Evolutionary conservation across 2,113 vertebrate species (phyloP).

Genomic region (Catharus fuscescens): DNA sequence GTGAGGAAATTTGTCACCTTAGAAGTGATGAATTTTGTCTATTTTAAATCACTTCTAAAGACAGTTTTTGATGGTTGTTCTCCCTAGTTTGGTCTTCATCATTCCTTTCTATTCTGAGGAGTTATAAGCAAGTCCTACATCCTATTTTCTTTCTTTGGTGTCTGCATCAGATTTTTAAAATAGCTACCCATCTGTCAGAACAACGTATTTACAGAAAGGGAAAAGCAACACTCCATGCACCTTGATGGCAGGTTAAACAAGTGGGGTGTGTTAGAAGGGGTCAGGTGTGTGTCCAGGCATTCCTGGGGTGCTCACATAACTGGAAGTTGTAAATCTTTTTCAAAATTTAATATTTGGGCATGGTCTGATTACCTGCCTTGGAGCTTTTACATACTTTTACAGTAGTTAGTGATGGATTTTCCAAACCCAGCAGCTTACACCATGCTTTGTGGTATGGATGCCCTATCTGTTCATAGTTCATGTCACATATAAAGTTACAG

Average conservation of each 20-base stretch:
- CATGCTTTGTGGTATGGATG: not conserved
- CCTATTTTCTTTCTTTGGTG: not conserved
- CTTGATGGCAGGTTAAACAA: not conserved
- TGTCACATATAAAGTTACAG: not conserved
- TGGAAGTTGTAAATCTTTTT: not conserved
- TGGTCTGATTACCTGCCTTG: not conserved
- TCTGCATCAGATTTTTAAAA: not conserved
- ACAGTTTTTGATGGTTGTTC: not conserved
- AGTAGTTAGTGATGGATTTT: not conserved
- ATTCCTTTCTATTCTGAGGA: not conserved
- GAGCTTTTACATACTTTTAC: not conserved
- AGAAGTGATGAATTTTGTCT: not conserved
- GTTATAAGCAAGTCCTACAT: not conserved
- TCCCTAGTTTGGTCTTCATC: not conserved
- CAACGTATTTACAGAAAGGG: not conserved
- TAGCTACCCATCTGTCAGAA: not conserved
- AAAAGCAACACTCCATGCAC: fast-evolving
- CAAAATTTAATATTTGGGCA: not conserved
- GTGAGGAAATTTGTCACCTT: not conserved
- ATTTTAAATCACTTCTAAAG: not conserved
- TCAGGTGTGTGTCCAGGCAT: not conserved
- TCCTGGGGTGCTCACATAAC: not conserved
- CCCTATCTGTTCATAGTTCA: not conserved
- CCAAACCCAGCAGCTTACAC: not conserved
- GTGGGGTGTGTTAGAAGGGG: not conserved